Conservation (phyloP, 2,888 invertebrate species). For the Hymenopus coronatus region DNA sequence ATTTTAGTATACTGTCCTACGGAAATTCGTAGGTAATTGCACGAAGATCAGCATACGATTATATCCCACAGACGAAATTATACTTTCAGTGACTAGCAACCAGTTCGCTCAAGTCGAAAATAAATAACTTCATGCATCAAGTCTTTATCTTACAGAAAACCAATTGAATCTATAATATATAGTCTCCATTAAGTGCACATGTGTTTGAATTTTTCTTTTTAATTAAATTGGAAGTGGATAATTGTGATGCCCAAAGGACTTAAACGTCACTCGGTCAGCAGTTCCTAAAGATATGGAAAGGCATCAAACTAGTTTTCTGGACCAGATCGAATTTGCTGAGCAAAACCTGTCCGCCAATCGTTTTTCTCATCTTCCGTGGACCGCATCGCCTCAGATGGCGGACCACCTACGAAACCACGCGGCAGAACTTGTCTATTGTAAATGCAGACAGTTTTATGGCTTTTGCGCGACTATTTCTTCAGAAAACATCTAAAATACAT, state of each 20-base stretch:
- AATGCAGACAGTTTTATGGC: not conserved
- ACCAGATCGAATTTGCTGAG: not conserved
- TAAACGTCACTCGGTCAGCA: not conserved
- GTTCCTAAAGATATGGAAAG: not conserved
- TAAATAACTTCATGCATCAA: not conserved
- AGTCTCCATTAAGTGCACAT: not conserved
- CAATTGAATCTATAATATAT: not conserved
- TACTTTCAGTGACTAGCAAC: not conserved
- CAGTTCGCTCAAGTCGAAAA: not conserved
- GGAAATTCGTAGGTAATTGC: not conserved
- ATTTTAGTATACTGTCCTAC: not conserved
- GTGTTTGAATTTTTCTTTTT: not conserved
- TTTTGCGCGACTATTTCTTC: not conserved
- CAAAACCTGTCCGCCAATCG: not conserved
- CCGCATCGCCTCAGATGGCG: not conserved
- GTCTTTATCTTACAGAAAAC: not conserved
- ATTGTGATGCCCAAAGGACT: not conserved
- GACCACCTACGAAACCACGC: not conserved
- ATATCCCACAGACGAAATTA: not conserved
- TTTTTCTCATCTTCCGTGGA: no score
- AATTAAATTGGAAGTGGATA: not conserved
- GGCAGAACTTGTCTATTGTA: not conserved
- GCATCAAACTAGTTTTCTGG: not conserved
- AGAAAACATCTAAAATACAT: not conserved
- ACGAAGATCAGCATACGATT: not conserved